Percentiles rank a stretch among this genome's conserved stretches.
phyloP scores from a whole-genome alignment of 64 coral and sea anemone genomes.

The Cladopsammia gracilis region DNA sequence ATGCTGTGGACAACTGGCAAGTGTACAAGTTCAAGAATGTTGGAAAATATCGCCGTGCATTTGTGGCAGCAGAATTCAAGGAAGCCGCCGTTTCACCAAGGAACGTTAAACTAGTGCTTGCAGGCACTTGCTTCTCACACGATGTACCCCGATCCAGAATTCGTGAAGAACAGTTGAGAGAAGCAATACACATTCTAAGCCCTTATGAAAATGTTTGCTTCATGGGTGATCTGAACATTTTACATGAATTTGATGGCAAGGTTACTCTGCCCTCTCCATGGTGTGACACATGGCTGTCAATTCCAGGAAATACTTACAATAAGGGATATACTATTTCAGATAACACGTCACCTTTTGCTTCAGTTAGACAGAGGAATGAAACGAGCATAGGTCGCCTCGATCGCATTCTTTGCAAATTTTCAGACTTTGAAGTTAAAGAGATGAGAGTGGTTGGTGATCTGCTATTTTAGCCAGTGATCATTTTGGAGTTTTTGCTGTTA shows the following conservation, averaged over 20 bases:
- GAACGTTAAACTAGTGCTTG: slow-evolving; percentile 3
- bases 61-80: slow-evolving; percentile 54
- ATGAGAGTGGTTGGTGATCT: slow-evolving; percentile 58
- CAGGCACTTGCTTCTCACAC: slow-evolving; percentile 54
- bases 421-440: slow-evolving; percentile 49
- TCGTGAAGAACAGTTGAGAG: neutral
- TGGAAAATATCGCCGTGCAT: slow-evolving; percentile 21
- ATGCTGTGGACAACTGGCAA: slow-evolving; percentile 33
- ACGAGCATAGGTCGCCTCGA: slow-evolving; percentile 67
- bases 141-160: neutral
- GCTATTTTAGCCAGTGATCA: slow-evolving; percentile 77
- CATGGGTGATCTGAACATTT: neutral
- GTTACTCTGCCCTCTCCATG: neutral
- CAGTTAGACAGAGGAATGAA: neutral
- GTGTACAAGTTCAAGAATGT: slow-evolving; percentile 61
- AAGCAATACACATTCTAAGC: neutral
- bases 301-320: neutral
- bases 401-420: slow-evolving; percentile 73
- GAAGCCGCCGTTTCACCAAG: neutral
- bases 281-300: neutral
- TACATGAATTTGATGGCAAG: neutral
- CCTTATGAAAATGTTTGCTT: neutral
- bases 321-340: neutral
- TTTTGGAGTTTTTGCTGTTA: slow-evolving; percentile 66
- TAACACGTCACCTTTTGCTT: neutral